Evolutionary conservation across 2,888 invertebrate species (phyloP).

Genomic region (Atrina japonica): DNA sequence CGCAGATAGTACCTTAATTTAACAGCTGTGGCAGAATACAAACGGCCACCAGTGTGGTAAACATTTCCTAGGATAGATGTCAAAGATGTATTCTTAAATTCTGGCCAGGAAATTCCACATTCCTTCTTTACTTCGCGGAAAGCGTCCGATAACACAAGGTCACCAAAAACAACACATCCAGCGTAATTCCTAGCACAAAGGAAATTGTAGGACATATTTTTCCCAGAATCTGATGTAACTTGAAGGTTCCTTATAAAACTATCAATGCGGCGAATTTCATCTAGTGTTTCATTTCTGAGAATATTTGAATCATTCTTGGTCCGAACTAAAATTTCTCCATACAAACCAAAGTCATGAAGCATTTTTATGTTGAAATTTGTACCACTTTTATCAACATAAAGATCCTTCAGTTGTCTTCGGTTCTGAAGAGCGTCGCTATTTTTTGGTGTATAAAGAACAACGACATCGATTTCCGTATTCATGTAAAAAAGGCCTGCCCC

Average conservation of each 20-base stretch:
- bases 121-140: slow-evolving; percentile 20
- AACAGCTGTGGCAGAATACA: slow-evolving; percentile 38
- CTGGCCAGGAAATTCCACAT: slow-evolving; percentile 45
- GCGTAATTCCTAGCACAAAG: slow-evolving; percentile 39
- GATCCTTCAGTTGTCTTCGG: slow-evolving; percentile 34
- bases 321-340: slow-evolving; percentile 50
- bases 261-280: slow-evolving; percentile 1
- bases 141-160: slow-evolving; percentile 24
- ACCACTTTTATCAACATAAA: slow-evolving; percentile 51
- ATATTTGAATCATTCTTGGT: slow-evolving; percentile 25
- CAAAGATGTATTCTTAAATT: slow-evolving; percentile 20
- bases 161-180: slow-evolving; percentile 43
- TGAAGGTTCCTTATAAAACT: not conserved
- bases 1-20: slow-evolving; percentile 41
- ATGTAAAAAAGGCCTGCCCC: slow-evolving; percentile 56
- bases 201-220: slow-evolving; percentile 4
- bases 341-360: slow-evolving; percentile 32
- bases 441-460: slow-evolving; percentile 61
- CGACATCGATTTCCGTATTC: slow-evolving; percentile 56
- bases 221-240: slow-evolving; percentile 18
- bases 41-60: not conserved
- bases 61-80: slow-evolving; percentile 30
- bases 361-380: slow-evolving; percentile 44
- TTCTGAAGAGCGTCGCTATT: slow-evolving; percentile 61
- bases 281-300: not conserved